A percentile compares a stretch with the other conserved stretches of the same genome.
phyloP scores from a whole-genome alignment of 2,113 vertebrate genomes.

The Apodemus sylvaticus region DNA sequence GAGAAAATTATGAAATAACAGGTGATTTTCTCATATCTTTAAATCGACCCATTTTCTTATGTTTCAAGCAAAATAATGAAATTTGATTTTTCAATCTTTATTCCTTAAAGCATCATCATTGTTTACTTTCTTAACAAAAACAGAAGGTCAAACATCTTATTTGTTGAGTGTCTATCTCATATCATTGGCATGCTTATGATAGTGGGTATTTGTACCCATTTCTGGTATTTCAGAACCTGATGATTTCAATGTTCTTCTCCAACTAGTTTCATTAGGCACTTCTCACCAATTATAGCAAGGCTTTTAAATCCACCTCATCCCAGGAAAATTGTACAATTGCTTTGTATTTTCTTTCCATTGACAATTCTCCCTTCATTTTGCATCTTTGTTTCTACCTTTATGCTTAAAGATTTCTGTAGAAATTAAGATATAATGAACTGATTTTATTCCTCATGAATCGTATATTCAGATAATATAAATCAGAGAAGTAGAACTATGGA shows the following conservation, averaged over 20 bases:
- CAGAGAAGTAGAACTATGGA: background rate
- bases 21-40: conserved; percentile 44
- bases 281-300: background rate
- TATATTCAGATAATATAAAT: background rate
- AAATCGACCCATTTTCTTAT: conserved; percentile 62
- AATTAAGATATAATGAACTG: background rate
- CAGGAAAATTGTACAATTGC: background rate
- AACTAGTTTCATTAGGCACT: background rate
- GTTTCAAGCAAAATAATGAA: conserved; percentile 34
- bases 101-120: background rate
- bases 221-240: conserved; percentile 11
- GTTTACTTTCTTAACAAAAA: conserved; percentile 54
- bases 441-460: background rate
- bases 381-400: background rate
- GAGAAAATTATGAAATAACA: conserved; percentile 62
- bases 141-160: conserved; percentile 40
- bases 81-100: conserved; percentile 42
- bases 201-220: conserved; percentile 18
- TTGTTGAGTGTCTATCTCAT: conserved; percentile 9
- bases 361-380: too few relatives aligned
- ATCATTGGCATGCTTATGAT: conserved; percentile 30
- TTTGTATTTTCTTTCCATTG: background rate
- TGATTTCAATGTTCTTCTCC: background rate
- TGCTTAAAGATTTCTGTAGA: background rate
- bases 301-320: background rate